Conservation (phyloP, 2,113 vertebrate species). For the Vicugna pacos region DNA sequence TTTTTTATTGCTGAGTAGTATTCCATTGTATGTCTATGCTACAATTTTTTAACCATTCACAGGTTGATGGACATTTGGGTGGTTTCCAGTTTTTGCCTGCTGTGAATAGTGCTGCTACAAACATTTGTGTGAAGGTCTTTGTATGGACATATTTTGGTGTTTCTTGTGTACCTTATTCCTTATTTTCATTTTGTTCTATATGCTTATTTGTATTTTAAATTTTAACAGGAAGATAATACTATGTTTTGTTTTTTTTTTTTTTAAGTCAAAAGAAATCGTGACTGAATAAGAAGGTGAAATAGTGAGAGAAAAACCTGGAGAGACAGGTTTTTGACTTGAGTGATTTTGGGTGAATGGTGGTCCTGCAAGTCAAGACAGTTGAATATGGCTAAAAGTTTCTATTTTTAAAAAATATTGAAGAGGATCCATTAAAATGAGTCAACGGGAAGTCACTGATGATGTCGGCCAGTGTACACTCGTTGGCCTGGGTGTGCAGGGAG, state of each 20-base stretch:
- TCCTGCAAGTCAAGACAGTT: background rate
- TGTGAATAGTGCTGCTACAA: background rate
- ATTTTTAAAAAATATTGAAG: background rate
- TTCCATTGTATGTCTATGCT: background rate
- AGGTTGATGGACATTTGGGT: background rate
- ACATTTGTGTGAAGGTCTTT: slow-evolving; percentile 10
- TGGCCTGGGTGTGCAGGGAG: background rate
- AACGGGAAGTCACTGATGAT: background rate
- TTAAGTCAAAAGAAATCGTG: background rate
- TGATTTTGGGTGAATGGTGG: background rate
- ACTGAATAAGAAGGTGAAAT: background rate
- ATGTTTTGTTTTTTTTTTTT: background rate
- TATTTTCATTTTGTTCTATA: slow-evolving; percentile 3
- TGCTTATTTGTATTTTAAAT: background rate
- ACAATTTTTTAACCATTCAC: background rate
- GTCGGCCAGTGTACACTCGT: background rate
- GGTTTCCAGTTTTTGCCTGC: slow-evolving; percentile 40
- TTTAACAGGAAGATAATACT: background rate
- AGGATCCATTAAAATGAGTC: background rate
- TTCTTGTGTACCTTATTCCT: background rate
- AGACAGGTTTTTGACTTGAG: background rate
- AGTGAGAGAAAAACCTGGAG: background rate
- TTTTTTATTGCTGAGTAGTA: background rate
- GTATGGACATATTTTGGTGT: background rate
- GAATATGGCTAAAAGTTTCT: slow-evolving; percentile 10